Conservation (phyloP, 2,113 vertebrate genomes). For the Coregonus clupeaformis region DNA sequence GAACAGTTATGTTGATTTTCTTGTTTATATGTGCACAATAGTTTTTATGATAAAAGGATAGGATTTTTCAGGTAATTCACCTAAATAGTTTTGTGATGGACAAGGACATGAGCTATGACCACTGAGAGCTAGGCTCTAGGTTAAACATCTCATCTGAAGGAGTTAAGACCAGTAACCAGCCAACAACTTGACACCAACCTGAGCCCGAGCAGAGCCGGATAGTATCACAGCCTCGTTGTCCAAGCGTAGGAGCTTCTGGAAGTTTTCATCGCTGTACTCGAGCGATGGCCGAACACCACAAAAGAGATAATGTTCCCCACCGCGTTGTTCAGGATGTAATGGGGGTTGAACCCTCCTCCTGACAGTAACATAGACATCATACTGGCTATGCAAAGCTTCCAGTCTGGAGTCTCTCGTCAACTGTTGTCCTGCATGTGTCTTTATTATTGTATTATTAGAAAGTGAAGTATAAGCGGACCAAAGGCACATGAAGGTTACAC, state of each 20-base stretch:
- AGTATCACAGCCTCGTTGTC: slow-evolving; percentile 69
- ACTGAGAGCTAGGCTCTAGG: background rate
- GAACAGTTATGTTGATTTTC: too few relatives aligned
- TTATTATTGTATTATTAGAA: background rate
- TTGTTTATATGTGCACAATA: too few relatives aligned
- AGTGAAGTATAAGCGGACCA: too few relatives aligned
- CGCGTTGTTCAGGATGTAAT: slow-evolving; percentile 75
- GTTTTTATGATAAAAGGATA: too few relatives aligned
- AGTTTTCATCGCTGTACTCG: slow-evolving; percentile 79
- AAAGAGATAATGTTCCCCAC: slow-evolving; percentile 84
- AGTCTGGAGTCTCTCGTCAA: background rate
- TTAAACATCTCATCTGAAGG: too few relatives aligned
- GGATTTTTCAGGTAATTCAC: background rate
- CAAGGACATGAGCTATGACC: background rate
- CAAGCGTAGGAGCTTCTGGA: slow-evolving; percentile 75
- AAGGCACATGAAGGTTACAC: too few relatives aligned
- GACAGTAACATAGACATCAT: slow-evolving; percentile 5
- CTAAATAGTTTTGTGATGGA: background rate
- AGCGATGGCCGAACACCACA: slow-evolving; percentile 83
- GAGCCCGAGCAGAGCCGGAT: slow-evolving; percentile 51
- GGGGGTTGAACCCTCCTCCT: slow-evolving; percentile 84
- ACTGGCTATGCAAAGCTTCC: background rate
- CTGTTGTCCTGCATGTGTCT: background rate
- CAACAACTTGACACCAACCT: slow-evolving; percentile 50
- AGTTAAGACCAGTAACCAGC: too few relatives aligned